Evolutionary conservation across 2,113 vertebrate genomes (phyloP).

Genomic region (Alethe diademata): DNA sequence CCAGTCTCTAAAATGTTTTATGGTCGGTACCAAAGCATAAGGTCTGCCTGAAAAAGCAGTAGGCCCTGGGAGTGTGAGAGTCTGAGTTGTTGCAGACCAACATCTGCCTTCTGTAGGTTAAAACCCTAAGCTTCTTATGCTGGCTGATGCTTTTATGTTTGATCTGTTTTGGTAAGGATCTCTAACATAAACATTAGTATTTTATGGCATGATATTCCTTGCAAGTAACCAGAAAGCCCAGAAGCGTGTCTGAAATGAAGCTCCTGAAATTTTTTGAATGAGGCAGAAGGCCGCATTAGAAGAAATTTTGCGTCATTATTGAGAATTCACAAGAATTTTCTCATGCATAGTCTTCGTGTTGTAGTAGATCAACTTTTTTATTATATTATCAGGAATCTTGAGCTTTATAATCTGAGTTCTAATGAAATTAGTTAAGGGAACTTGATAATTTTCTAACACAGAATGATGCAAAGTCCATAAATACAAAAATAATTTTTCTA

Average conservation of each 20-base stretch:
- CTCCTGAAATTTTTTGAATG: background rate
- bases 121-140: slow-evolving; percentile 42
- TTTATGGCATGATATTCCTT: background rate
- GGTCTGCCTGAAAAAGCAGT: background rate
- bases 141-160: background rate
- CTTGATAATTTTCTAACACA: background rate
- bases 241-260: background rate
- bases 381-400: background rate
- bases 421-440: background rate
- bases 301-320: background rate
- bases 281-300: background rate
- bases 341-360: background rate
- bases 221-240: background rate
- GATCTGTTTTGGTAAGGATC: slow-evolving; percentile 19
- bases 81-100: background rate
- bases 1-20: background rate
- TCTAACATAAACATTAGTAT: background rate
- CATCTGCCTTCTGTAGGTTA: slow-evolving; percentile 37
- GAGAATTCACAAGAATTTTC: background rate
- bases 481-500: background rate
- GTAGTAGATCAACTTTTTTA: background rate
- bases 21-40: background rate
- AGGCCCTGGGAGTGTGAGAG: background rate
- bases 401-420: background rate
- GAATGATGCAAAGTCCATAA: background rate